phyloP scores from a whole-genome alignment of 2,113 vertebrate genomes.

The Erpornis zantholeuca region DNA sequence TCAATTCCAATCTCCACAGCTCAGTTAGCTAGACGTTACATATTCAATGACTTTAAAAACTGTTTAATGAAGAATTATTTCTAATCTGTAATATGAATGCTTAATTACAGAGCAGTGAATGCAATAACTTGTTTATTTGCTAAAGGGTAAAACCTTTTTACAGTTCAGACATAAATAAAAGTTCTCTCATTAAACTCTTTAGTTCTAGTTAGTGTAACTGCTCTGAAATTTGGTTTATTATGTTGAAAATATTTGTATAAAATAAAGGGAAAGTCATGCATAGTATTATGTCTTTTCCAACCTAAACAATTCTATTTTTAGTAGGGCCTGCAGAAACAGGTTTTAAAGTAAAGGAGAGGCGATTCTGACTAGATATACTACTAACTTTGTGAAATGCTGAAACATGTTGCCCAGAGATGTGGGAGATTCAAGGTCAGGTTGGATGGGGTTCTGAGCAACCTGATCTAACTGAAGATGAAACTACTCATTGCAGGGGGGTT shows the following conservation, averaged over 20 bases:
- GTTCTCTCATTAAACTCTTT: background rate
- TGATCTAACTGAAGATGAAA: background rate
- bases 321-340: background rate
- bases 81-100: background rate
- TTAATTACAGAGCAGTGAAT: conserved; percentile 3
- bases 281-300: background rate
- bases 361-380: background rate
- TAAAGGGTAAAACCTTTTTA: background rate
- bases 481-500: accelerated
- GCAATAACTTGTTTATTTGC: background rate
- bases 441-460: background rate
- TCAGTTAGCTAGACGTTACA: background rate
- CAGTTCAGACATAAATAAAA: background rate
- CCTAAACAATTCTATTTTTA: background rate
- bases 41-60: background rate
- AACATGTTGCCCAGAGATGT: background rate
- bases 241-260: background rate
- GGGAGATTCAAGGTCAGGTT: background rate
- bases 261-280: background rate
- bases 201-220: background rate
- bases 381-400: background rate
- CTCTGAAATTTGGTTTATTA: background rate
- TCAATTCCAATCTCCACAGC: background rate
- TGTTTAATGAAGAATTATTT: background rate
- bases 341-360: background rate